Evolutionary conservation across 2,797 vertebrate genomes (phyloP).

Genomic region (Betta splendens): DNA sequence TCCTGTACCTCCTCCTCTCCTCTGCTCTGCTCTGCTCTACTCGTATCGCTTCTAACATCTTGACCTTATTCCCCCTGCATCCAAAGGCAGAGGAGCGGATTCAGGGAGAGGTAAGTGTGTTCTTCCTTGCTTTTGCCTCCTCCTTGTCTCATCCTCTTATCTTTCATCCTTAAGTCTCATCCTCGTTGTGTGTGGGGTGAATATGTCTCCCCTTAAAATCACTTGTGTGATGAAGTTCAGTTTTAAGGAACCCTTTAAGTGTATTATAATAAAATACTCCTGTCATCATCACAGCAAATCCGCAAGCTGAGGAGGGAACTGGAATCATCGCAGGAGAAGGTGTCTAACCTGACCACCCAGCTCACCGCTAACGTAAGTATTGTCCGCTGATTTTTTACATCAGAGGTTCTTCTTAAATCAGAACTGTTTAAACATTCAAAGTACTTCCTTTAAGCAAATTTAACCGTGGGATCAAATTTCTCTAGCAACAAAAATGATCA

Average conservation of each 20-base stretch:
- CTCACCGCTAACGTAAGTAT: conserved; percentile 91
- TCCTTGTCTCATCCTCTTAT: conserved; percentile 20
- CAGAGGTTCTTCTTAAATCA: too few species aligned
- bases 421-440: too few species aligned
- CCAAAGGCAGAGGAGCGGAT: conserved; percentile 79
- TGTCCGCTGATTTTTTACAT: neutral
- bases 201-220: conserved; percentile 28
- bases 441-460: too few species aligned
- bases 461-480: too few species aligned
- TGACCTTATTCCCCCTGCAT: conserved; percentile 55
- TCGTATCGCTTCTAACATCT: conserved; percentile 54
- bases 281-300: conserved; percentile 87
- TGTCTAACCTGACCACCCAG: conserved; percentile 91
- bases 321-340: conserved; percentile 97
- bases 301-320: conserved; percentile 93
- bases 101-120: conserved; percentile 74
- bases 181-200: conserved; percentile 16
- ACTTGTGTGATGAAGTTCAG: conserved; percentile 3
- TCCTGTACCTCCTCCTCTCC: conserved; percentile 6
- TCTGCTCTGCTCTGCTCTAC: conserved; percentile 12
- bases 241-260: neutral
- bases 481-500: too few species aligned
- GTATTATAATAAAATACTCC: neutral
- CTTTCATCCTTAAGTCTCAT: conserved; percentile 45
- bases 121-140: conserved; percentile 34